Percentiles rank a stretch among this genome's conserved stretches.
These are phyloP conservation scores for Meteorus sp. DNA, from an alignment of 1,140 invertebrate genomes.

Conservation along the genomic window DNA sequence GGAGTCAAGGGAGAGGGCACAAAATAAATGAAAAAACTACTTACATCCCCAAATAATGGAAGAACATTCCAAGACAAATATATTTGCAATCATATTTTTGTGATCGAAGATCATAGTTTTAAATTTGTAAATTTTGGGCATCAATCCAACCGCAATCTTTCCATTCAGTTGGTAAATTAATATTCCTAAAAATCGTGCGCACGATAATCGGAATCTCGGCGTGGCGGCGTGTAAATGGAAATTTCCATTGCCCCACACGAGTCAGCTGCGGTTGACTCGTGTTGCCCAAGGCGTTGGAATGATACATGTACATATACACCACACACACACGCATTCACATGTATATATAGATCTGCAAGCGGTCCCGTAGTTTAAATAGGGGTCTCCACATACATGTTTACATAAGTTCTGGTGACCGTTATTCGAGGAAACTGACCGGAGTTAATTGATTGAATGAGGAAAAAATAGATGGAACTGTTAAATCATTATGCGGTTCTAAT, in stretches of 20 bases:
- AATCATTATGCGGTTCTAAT: not conserved
- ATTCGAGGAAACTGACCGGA: not conserved
- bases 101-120: too few species aligned
- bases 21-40: too few species aligned
- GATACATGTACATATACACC: constrained; percentile 7
- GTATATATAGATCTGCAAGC: not conserved
- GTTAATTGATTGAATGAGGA: not conserved
- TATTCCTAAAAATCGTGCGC: too few species aligned
- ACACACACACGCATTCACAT: not conserved
- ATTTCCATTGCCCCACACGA: constrained; percentile 30
- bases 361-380: not conserved
- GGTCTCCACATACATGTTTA: constrained; percentile 7
- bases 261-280: constrained; percentile 15
- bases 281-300: not conserved
- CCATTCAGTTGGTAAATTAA: too few species aligned
- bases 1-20: too few species aligned
- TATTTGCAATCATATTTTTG: too few species aligned
- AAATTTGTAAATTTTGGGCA: too few species aligned
- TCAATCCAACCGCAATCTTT: too few species aligned
- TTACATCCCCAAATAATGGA: too few species aligned
- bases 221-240: constrained; percentile 27
- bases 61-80: too few species aligned
- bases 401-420: not conserved
- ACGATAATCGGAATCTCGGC: too few species aligned
- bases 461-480: not conserved